Conservation (phyloP, 2,797 vertebrate genomes). For the Typhlichthys subterraneus region DNA sequence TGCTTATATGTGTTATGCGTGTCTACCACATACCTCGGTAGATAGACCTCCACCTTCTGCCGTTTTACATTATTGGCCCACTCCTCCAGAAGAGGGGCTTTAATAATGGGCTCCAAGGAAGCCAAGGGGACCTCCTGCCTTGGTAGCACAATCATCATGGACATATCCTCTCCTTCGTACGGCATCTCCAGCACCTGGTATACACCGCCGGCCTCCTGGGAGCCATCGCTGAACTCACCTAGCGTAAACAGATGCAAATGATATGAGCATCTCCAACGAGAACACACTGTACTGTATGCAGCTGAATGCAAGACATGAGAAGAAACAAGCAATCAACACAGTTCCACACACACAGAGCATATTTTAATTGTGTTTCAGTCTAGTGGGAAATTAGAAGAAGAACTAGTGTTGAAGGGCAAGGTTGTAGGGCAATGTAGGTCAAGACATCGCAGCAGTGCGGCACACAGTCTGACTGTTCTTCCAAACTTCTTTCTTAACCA, state of each 20-base stretch:
- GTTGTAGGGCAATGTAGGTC: slow-evolving; percentile 11
- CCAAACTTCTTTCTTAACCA: slow-evolving; percentile 45
- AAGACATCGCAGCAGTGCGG: slow-evolving; percentile 9
- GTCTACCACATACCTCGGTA: slow-evolving; percentile 84
- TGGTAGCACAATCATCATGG: slow-evolving; percentile 94
- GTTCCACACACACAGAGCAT: no score
- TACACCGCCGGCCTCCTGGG: slow-evolving; percentile 94
- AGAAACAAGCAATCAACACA: no score
- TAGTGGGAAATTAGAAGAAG: slow-evolving; percentile 4
- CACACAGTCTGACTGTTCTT: slow-evolving; percentile 14
- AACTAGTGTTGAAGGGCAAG: slow-evolving; percentile 8
- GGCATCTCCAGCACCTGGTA: slow-evolving; percentile 98
- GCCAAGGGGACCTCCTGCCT: slow-evolving; percentile 94
- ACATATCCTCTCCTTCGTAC: slow-evolving; percentile 92
- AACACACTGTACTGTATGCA: no score
- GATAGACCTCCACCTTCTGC: slow-evolving; percentile 96
- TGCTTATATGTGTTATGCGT: not conserved
- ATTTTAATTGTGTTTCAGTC: no score
- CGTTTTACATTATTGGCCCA: slow-evolving; percentile 96
- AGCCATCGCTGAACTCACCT: slow-evolving; percentile 98
- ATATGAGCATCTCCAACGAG: not conserved
- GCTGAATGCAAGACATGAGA: no score
- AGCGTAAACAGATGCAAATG: not conserved
- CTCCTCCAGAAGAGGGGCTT: slow-evolving; percentile 90
- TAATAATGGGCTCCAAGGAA: slow-evolving; percentile 90